These are phyloP conservation scores for Drosophila peninsularis DNA, from an alignment of 2,888 invertebrate genomes.

Conservation along the genomic window DNA sequence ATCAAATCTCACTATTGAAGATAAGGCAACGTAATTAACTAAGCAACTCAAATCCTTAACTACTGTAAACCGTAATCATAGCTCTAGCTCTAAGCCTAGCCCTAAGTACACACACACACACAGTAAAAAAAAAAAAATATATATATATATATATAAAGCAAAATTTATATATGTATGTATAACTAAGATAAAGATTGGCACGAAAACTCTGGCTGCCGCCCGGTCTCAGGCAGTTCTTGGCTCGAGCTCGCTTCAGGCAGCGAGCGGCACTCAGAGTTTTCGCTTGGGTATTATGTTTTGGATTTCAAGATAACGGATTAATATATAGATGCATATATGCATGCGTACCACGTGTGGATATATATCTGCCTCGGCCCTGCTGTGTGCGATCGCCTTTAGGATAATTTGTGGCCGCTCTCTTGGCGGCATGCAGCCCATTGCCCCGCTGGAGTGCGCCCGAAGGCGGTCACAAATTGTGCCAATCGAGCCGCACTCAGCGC, in stretches of 20 bases:
- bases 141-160: not conserved
- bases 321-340: not conserved
- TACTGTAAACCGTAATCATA: constrained; percentile 1
- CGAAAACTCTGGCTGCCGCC: constrained; percentile 31
- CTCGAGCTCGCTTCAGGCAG: constrained; percentile 17
- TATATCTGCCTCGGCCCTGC: constrained; percentile 1
- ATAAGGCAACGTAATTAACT: constrained; percentile 35
- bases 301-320: constrained; percentile 40
- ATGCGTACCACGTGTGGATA: not conserved
- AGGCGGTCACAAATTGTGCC: constrained; percentile 47
- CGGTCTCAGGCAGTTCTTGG: constrained; percentile 21
- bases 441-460: constrained; percentile 44
- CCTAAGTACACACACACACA: not conserved
- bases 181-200: constrained; percentile 1
- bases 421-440: constrained; percentile 29
- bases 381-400: constrained; percentile 11
- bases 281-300: constrained; percentile 55
- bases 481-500: constrained; percentile 4
- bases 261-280: constrained; percentile 18
- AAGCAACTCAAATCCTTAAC: constrained; percentile 20
- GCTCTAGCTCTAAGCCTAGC: not conserved
- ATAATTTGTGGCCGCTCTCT: constrained; percentile 42
- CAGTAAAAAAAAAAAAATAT: not conserved
- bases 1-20: constrained; percentile 36
- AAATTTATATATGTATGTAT: not conserved